phyloP scores from a whole-genome alignment of 1,140 invertebrate genomes.

The Pissodes strobi region DNA sequence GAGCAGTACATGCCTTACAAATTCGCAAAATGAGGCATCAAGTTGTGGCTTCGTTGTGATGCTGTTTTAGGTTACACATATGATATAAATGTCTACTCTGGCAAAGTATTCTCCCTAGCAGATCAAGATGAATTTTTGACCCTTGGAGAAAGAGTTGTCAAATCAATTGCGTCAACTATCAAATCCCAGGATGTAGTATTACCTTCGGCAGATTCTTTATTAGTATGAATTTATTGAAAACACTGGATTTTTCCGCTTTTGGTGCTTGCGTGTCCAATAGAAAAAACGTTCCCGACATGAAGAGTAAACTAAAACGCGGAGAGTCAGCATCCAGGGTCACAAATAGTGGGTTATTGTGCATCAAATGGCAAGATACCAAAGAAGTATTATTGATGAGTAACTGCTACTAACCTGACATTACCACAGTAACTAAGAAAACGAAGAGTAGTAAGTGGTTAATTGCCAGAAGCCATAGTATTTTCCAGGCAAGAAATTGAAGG shows the following conservation, averaged over 20 bases:
- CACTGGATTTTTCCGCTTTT: background rate
- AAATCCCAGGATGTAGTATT: no score
- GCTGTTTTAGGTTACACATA: no score
- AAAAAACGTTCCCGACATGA: conserved; percentile 8
- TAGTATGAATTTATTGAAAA: conserved; percentile 6
- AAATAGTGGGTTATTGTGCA: background rate
- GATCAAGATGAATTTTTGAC: no score
- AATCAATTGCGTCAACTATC: background rate
- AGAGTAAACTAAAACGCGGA: background rate
- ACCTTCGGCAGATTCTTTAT: conserved; percentile 12
- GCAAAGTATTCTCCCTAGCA: no score
- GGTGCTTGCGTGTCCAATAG: conserved; percentile 2
- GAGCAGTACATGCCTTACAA: no score
- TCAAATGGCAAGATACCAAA: no score
- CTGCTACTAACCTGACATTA: background rate
- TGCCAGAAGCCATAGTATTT: no score
- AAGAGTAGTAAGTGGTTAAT: background rate
- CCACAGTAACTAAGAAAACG: background rate
- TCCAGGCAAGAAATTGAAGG: background rate
- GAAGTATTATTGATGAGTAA: conserved; percentile 9
- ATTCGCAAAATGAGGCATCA: no score
- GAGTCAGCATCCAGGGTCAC: background rate
- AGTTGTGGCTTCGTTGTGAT: no score
- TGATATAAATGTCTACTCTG: no score
- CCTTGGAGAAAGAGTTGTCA: conserved; percentile 12